Base-by-base conservation (phyloP, 2,888 invertebrate genomes). In the Plutella xylostella region DNA sequence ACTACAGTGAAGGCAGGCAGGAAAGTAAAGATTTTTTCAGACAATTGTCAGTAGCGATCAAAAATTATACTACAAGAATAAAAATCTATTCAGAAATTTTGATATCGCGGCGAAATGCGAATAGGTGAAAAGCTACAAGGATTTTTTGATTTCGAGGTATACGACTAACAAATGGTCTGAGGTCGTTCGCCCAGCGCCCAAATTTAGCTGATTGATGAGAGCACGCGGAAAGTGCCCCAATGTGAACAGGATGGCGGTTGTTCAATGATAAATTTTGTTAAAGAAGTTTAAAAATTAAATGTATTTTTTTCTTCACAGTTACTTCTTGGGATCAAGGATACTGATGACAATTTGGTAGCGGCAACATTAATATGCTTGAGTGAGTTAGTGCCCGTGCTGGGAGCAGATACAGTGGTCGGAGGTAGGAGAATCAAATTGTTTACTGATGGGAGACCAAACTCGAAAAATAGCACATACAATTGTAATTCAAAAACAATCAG, bases 281-380 rank as follows among this genome's bases (percentile, higher is more conserved):
- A n/a, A n/a, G n/a, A 34, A 18, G 4, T 21, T 31, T 48, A 35
- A 45, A 25, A 33, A 34, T 38, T 35, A 20, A 5, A 17, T 40
- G 41, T 41, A 34, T 45, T 2, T 31, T n/a, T 31, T 21, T 34
- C 50, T 49, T 86, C 86, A 44, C 73, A 92, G 89, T 74, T 96
- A 43, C 82, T 96, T 31, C 86, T 94, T 28, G 96, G 96, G 3
- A 91, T 97, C 54, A 92, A 93, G 68, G 96, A 97, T 63, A 90
- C 89, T 1, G 92, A 94, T 70, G 94, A 96, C 66, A 85, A 86
- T 45, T 76, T 97, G 49, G 96, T 96, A 1, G 88, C 92, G 20
- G 89, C 90, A 47, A 96, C 96, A 11, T 77, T 97, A 41, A 87
- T 89, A 46, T 92, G 92, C 43, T 72, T 97, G 47, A 94, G 96